Conservation (phyloP, 2,888 invertebrate genomes). For the Pristionchus arcanus region DNA sequence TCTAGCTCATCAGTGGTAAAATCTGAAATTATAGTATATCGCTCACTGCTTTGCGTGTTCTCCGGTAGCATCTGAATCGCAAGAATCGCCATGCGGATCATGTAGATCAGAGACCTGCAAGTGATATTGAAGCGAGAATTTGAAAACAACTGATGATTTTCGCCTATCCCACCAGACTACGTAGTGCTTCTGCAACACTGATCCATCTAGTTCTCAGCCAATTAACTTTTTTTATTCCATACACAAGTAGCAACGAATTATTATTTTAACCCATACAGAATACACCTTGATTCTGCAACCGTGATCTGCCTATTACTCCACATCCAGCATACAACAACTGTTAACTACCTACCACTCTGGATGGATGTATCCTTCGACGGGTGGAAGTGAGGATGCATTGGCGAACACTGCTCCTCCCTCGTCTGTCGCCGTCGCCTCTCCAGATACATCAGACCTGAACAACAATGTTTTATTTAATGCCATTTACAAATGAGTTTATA, state of each 20-base stretch:
- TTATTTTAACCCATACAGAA: too few relatives aligned
- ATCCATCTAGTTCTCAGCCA: too few relatives aligned
- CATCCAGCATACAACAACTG: background rate
- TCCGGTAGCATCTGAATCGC: constrained; percentile 87
- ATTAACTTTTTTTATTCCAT: too few relatives aligned
- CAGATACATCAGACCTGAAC: constrained; percentile 23
- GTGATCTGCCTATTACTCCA: background rate
- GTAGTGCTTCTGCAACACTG: too few relatives aligned
- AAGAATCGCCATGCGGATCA: constrained; percentile 87
- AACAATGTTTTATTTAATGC: too few relatives aligned
- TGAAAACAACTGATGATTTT: too few relatives aligned
- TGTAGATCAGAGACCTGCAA: constrained; percentile 84
- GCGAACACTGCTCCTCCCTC: constrained; percentile 43
- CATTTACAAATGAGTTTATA: too few relatives aligned
- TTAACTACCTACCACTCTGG: constrained; percentile 61
- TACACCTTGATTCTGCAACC: too few relatives aligned
- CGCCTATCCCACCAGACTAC: too few relatives aligned
- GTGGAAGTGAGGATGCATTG: constrained; percentile 35
- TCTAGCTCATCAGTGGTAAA: background rate
- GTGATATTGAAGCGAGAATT: too few relatives aligned
- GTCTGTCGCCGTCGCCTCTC: constrained; percentile 41
- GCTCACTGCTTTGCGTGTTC: constrained; percentile 84
- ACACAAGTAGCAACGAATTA: too few relatives aligned
- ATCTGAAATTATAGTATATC: background rate
- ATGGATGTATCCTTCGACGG: constrained; percentile 62